These are phyloP conservation scores for Micromys minutus DNA, from an alignment of 2,113 vertebrate species.

Conservation along the genomic window DNA sequence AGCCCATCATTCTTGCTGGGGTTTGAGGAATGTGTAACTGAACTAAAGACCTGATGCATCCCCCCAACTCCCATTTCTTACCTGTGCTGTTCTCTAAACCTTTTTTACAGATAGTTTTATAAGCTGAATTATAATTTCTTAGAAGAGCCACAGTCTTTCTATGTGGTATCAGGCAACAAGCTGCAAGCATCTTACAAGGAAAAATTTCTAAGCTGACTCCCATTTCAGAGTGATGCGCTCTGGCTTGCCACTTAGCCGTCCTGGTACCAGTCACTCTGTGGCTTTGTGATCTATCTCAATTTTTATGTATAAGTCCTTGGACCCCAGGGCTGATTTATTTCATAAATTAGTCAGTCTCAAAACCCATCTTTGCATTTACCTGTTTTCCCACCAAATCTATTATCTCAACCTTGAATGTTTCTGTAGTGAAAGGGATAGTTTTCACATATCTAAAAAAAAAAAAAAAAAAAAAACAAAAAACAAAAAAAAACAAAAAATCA, in stretches of 20 bases:
- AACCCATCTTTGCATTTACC: slow-evolving; percentile 35
- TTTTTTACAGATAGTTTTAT: not conserved
- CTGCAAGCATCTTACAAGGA: not conserved
- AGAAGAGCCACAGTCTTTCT: not conserved
- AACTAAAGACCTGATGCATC: not conserved
- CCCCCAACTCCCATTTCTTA: not conserved
- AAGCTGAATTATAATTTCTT: not conserved
- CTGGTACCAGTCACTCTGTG: not conserved
- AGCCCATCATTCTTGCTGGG: not conserved
- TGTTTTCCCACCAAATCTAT: not conserved
- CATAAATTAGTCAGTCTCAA: not conserved
- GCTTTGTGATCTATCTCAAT: slow-evolving; percentile 49
- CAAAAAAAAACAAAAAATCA: too few relatives aligned
- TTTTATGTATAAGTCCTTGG: slow-evolving; percentile 33
- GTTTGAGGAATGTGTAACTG: not conserved
- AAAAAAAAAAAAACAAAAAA: too few relatives aligned
- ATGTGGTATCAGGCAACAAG: not conserved
- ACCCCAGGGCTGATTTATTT: slow-evolving; percentile 22
- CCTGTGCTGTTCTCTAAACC: not conserved
- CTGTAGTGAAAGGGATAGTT: slow-evolving; percentile 8
- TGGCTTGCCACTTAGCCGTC: slow-evolving; percentile 2
- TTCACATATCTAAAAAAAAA: slow-evolving; percentile 27
- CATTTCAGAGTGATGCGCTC: not conserved
- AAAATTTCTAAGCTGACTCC: not conserved
- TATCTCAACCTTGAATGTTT: not conserved